phyloP scores from a whole-genome alignment of 1,140 invertebrate genomes.

The Pogonomyrmex barbatus region DNA sequence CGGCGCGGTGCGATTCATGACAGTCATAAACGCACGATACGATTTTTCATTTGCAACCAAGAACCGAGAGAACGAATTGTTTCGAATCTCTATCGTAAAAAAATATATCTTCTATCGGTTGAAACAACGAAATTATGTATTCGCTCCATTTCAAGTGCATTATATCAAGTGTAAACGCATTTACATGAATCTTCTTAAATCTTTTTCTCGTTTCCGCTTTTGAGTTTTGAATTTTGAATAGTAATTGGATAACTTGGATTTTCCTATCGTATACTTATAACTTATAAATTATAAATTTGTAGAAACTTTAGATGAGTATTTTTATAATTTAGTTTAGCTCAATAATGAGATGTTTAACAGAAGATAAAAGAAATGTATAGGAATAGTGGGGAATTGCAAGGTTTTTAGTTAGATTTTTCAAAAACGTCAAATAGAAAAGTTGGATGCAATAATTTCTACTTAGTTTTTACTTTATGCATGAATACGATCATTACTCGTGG shows the following conservation, averaged over 20 bases:
- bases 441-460: background rate
- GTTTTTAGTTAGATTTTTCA: background rate
- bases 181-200: background rate
- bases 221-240: background rate
- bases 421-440: background rate
- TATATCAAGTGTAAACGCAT: background rate
- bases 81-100: background rate
- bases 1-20: background rate
- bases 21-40: background rate
- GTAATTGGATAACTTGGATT: background rate
- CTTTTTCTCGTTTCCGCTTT: background rate
- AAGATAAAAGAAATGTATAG: background rate
- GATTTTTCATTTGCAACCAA: background rate
- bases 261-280: background rate
- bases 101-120: background rate
- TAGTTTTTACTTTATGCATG: constrained; percentile 3
- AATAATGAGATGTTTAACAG: constrained; percentile 9
- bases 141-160: background rate
- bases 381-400: background rate
- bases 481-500: background rate
- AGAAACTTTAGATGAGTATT: background rate
- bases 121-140: background rate
- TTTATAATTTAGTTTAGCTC: background rate
- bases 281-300: background rate
- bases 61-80: background rate